phyloP scores from a whole-genome alignment of 2,113 vertebrate genomes.

The Columbina picui region DNA sequence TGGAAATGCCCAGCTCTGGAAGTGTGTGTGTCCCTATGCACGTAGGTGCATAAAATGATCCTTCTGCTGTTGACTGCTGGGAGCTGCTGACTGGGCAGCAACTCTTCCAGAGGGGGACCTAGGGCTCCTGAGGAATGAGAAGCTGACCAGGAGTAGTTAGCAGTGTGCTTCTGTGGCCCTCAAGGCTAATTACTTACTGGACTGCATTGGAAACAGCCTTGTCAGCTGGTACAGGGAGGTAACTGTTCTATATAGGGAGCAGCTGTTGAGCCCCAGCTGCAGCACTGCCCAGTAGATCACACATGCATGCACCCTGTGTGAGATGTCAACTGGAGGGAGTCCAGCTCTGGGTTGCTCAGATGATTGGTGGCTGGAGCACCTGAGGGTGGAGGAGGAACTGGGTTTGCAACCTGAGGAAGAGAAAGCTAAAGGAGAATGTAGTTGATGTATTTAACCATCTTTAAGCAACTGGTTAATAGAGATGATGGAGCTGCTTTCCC shows the following conservation, averaged over 20 bases:
- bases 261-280: background rate
- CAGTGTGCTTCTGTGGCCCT: background rate
- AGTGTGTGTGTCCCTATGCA: rapidly evolving
- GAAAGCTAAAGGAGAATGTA: background rate
- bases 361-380: rapidly evolving
- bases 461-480: background rate
- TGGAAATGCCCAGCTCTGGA: background rate
- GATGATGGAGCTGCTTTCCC: background rate
- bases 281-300: background rate
- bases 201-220: background rate
- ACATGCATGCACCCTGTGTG: rapidly evolving
- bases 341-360: rapidly evolving
- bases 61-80: background rate
- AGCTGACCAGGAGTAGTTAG: background rate
- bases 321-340: rapidly evolving
- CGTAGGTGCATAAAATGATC: background rate
- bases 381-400: background rate
- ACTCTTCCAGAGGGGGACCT: background rate
- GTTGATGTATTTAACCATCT: background rate
- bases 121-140: background rate
- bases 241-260: background rate
- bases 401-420: background rate
- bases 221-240: rapidly evolving
- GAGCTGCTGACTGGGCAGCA: background rate
- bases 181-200: rapidly evolving